Base-by-base conservation (phyloP, 2,113 vertebrate genomes). In the Thalassoma bifasciatum region DNA sequence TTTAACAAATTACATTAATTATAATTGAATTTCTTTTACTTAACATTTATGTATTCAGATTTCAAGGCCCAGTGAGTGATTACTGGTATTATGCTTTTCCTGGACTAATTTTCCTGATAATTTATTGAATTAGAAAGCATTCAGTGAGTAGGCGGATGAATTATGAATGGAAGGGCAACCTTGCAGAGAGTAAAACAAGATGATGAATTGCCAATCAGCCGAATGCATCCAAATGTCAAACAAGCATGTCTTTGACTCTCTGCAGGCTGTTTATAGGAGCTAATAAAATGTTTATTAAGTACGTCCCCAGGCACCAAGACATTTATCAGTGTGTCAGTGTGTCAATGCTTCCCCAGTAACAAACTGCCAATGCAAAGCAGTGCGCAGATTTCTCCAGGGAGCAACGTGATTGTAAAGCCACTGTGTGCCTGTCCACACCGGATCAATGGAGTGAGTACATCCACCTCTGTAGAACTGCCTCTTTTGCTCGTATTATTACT, bases 271-370 rank as follows among this genome's bases (percentile, higher is more conserved):
- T 66, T 79, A 53, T 16, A 1, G 77, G 24, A 75, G 85, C 73
- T 89, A 83, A 88, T 90, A 81, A 87, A 87, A 78, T 79, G 75
- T 86, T 85, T 91, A 88, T 86, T 86, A 88, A 88, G 77, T 66
- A 59, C 54, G 54, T 83, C 72, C 82, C 76, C 46, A 36, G 78
- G 72, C 77, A 86, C 72, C 47, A 10, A 62, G 75, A 77, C 75
- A 86, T 91, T 80, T 61, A 81, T 86, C 86, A 82, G 57, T 3
- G n/a, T 85, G 79, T 72, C 74, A 64, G 21, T 16, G 24, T 76
- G 74, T 82, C 77, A 62, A 30, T 62, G 58, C 50, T 52, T 61
- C 74, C 66, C 49, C 30, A 19, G 68, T 77, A 62, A 74, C 79
- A 75, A 80, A 66, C 62, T 64, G 67, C 62, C 52, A 44, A 78